These are phyloP conservation scores for Abramis brama DNA, from an alignment of 2,113 vertebrate species.

Conservation along the genomic window DNA sequence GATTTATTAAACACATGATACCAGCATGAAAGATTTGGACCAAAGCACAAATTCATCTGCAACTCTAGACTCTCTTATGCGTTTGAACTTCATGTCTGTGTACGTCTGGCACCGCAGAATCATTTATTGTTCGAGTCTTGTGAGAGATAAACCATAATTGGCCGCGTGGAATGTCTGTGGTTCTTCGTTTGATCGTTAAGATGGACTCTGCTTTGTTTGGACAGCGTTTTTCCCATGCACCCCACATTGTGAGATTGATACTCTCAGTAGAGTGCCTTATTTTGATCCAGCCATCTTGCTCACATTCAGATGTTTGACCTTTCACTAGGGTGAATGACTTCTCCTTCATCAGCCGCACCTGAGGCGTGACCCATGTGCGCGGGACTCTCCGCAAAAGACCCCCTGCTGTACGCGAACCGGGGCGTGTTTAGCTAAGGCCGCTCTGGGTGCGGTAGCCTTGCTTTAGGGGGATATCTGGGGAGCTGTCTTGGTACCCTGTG, in stretches of 20 bases:
- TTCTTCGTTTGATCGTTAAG: constrained; percentile 32
- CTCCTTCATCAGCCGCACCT: constrained; percentile 12
- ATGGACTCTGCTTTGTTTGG: constrained; percentile 23
- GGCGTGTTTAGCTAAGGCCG: constrained; percentile 2
- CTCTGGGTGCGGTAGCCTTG: background rate
- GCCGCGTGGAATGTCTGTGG: constrained; percentile 48
- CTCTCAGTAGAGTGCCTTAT: constrained; percentile 4
- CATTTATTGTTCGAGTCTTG: constrained; percentile 9
- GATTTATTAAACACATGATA: constrained; percentile 17
- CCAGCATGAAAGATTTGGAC: background rate
- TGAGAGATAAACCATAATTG: constrained; percentile 20
- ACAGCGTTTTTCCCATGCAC: constrained; percentile 27
- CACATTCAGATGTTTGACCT: background rate
- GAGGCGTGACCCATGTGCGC: background rate
- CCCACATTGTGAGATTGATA: constrained; percentile 28
- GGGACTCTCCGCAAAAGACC: background rate
- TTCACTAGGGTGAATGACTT: background rate
- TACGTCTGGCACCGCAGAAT: background rate
- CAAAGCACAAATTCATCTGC: background rate
- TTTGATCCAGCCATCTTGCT: constrained; percentile 26
- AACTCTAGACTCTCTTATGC: background rate
- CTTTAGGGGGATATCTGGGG: constrained; percentile 24
- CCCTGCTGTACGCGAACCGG: background rate
- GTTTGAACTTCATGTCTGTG: constrained; percentile 3
- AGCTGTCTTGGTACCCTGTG: constrained; percentile 25